Percentiles rank a stretch among this genome's conserved stretches.
phyloP scores from a whole-genome alignment of 2,797 vertebrate species.

The Enteromius viviparus region DNA sequence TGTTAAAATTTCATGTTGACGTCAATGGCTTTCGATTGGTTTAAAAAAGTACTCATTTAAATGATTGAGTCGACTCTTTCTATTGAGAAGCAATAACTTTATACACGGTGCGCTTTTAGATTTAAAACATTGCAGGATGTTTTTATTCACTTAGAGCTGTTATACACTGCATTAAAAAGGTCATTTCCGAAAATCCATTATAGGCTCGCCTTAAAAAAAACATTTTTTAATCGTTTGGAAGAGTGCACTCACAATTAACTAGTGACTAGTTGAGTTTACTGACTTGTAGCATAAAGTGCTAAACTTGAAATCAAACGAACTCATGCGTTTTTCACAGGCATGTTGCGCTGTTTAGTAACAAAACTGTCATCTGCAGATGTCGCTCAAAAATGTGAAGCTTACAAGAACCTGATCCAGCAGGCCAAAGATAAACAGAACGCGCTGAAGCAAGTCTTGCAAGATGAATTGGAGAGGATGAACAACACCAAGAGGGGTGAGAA shows the following conservation, averaged over 20 bases:
- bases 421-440: conserved; percentile 70
- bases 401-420: conserved; percentile 66
- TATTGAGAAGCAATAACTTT: no score
- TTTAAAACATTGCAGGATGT: no score
- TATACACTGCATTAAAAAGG: no score
- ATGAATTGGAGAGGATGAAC: conserved; percentile 66
- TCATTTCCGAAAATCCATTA: no score
- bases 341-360: conserved; percentile 13
- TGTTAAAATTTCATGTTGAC: no score
- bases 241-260: not conserved
- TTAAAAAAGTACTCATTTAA: no score
- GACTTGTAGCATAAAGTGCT: not conserved
- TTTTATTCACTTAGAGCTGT: no score
- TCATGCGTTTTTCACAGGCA: not conserved
- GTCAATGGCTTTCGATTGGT: no score
- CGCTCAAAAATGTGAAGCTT: conserved; percentile 64
- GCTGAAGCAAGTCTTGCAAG: conserved; percentile 67
- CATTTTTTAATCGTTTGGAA: not conserved
- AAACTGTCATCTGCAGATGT: conserved; percentile 68
- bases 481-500: conserved; percentile 79
- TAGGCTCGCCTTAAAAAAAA: no score
- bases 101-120: no score
- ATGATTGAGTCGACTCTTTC: no score
- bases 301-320: not conserved
- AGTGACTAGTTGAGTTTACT: not conserved